Evolutionary conservation across 2,888 invertebrate genomes (phyloP), one percentile per base, ranked within the genome.

Genomic region (Lissocephala sabroskyi): DNA sequence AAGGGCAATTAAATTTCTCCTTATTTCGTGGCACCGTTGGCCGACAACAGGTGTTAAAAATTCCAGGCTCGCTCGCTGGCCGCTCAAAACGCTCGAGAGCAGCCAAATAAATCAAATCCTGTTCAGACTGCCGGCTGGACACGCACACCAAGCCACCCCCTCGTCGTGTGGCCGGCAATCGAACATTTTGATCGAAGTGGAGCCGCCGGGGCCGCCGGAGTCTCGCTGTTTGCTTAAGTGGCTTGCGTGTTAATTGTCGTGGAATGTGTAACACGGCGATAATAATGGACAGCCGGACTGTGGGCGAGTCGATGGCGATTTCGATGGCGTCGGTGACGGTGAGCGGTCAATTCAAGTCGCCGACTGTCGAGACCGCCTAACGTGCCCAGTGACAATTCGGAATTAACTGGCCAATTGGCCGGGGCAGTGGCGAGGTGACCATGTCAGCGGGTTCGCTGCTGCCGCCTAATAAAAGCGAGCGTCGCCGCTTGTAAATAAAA

Each of bases 191-290:
- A 78, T 78, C 79, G 73, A 64, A 64, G 65, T 64, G 51, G 65
- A 48, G 39, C 40, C 56, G 64, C 63, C 75, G 70, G 16, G 14
- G 35, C 35, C 50, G 44, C 39, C 62, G 17, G 49, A 18, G 48
- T 19, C 53, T 39, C 66, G 74, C 71, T 52, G 78, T 79, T 74
- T 59, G 67, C 53, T 77, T 57, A 79, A 79, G 75, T 73, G 79
- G 61, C 57, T 73, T 61, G 73, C 73, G 73, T 73, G 73, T 77
- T 73, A 73, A 73, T 79, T 73, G 79, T 73, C 79, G 63, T 28
- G 74, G 77, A 71, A 71, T 79, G 77, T 74, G 65, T 54, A 62
- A 56, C 74, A 73, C 60, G 33, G 62, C 60, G 60, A 62, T 60
- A 62, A 62, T 65, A 70, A 56, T 53, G 64, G 52, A 48, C 45